phyloP scores from a whole-genome alignment of 2,888 invertebrate species.

The Spisula solida region DNA sequence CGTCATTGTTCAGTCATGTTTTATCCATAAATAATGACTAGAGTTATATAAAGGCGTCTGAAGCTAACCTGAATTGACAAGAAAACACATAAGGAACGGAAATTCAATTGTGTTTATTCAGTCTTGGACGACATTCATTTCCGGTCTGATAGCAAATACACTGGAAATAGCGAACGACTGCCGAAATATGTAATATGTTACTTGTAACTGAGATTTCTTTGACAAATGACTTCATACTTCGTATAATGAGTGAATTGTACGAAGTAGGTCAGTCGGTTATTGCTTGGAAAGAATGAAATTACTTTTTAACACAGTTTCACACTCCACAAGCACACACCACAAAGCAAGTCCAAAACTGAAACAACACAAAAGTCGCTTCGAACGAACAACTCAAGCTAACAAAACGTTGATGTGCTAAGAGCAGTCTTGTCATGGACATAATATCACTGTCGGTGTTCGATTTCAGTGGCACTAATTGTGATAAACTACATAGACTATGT shows the following conservation, averaged over 20 bases:
- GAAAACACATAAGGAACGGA: neutral
- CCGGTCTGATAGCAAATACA: neutral
- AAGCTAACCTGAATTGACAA: neutral
- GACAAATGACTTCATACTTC: neutral
- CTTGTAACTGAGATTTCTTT: neutral
- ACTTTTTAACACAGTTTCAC: neutral
- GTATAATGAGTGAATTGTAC: neutral
- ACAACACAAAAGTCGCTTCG: too few relatives aligned
- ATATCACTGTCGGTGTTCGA: too few relatives aligned
- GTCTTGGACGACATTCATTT: constrained; percentile 12
- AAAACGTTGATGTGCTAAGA: too few relatives aligned
- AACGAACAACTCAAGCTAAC: too few relatives aligned
- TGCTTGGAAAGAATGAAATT: neutral
- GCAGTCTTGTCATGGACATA: too few relatives aligned
- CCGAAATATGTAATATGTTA: neutral
- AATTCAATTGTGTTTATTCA: neutral
- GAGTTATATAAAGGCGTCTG: too few relatives aligned
- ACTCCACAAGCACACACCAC: too few relatives aligned
- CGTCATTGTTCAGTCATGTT: too few relatives aligned
- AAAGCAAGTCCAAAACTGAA: too few relatives aligned
- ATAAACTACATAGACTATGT: too few relatives aligned
- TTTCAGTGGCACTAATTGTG: too few relatives aligned
- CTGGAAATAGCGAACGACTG: neutral
- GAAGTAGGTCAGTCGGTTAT: neutral
- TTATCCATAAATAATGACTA: too few relatives aligned